Evolutionary conservation across 2,113 vertebrate genomes (phyloP), one percentile per base, ranked within the genome.

Genomic region (Todiramphus chloris): DNA sequence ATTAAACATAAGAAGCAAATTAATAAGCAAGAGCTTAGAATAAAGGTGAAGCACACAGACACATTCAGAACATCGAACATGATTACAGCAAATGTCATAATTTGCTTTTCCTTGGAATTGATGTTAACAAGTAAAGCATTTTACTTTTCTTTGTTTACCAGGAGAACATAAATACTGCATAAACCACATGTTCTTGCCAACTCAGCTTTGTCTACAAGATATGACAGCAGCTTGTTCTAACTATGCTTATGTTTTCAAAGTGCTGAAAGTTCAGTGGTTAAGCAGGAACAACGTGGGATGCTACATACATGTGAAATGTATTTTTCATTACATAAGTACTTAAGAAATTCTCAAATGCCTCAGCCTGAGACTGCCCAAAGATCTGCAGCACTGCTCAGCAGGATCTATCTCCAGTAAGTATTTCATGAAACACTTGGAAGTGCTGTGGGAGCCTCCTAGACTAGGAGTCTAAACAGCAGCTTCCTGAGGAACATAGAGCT

Each of bases 141-240:
- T 97, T 90, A 53, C 91, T 92, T 89, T 64, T 84, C 90, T 93
- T 70, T 95, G 79, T 96, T 95, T 97, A 93, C 91, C 19, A 10
- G 78, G 35, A 79, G 68, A 96, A 94, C 72, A 97, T 96, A 96
- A 97, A 97, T 96, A 97, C 90, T 96, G 87, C 91, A 95, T 94
- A 75, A 95, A 92, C 68, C 64, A 67, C 73, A 81, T 87, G 83
- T 53, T 83, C 89, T 72, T 96, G 93, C 87, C 93, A 93, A 10
- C 79, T 93, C 74, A 76, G 84, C 51, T 90, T 90, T 93, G 91
- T 83, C 89, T 96, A 78, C 68, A 92, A 62, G 79, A 62, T 76
- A 58, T n/a, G 56, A 58, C 31, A 66, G 76, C 87, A 97, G 76
- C 46, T 95, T 95, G 79, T 90, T 96, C 93, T 75, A 81, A 88